Percentiles rank a stretch among this genome's conserved stretches.
Evolutionary conservation across 2,113 vertebrate species (phyloP).

Genomic region (Lampris incognitus): DNA sequence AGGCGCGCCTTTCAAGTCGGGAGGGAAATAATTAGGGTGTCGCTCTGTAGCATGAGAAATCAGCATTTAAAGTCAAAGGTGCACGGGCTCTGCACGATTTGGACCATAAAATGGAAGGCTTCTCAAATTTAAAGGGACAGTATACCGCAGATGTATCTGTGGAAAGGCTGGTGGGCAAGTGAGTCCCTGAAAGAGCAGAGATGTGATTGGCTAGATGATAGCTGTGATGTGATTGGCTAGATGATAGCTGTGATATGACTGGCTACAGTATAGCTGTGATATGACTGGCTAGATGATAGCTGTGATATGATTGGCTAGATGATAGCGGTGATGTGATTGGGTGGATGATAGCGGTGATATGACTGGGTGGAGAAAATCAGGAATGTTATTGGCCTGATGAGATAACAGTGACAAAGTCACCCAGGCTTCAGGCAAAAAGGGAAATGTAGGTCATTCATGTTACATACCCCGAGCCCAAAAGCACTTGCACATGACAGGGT

Average conservation of each 20-base stretch:
- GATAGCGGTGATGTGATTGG: too few relatives aligned
- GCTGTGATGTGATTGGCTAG: not conserved
- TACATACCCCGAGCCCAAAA: conserved; percentile 48
- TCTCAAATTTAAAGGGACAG: conserved; percentile 41
- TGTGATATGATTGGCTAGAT: too few relatives aligned
- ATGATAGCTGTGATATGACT: conserved; percentile 49
- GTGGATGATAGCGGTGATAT: not conserved
- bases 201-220: conserved; percentile 26
- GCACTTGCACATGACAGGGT: conserved; percentile 58
- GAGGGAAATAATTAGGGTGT: conserved; percentile 42
- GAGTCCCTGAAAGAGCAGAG: not conserved
- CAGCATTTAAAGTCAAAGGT: conserved; percentile 39
- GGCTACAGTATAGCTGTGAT: too few relatives aligned
- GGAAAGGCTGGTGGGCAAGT: not conserved
- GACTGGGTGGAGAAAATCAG: conserved; percentile 27
- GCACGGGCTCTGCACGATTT: not conserved
- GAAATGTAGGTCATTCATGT: conserved; percentile 65
- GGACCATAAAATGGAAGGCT: conserved; percentile 20
- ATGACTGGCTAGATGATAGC: too few relatives aligned
- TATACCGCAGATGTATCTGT: not conserved
- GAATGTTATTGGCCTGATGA: conserved; percentile 51
- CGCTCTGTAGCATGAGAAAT: conserved; percentile 13
- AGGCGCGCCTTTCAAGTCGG: conserved; percentile 30
- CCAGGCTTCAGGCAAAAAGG: conserved; percentile 54
- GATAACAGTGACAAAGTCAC: conserved; percentile 61